Evolutionary conservation across 1,140 invertebrate species (phyloP).

Genomic region (Lutraria rhynchaena): DNA sequence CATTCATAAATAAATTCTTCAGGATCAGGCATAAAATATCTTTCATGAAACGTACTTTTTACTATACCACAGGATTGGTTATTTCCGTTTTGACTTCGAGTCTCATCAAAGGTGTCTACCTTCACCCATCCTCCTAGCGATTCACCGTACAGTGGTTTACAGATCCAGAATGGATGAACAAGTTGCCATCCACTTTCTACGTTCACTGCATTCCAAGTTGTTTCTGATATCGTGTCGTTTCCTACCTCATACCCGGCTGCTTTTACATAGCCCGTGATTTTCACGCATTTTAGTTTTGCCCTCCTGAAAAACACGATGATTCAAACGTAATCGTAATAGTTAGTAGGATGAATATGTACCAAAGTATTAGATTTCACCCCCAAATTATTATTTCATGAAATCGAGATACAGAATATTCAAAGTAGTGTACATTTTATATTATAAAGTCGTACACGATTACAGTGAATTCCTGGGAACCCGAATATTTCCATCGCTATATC

Average conservation of each 20-base stretch:
- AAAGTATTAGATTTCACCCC: too few species aligned
- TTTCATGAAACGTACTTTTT: constrained; percentile 60
- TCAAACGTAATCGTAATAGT: too few species aligned
- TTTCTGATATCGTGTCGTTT: constrained; percentile 18
- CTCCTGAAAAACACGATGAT: constrained; percentile 37
- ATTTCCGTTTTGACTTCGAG: constrained; percentile 7
- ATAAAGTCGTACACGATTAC: too few species aligned
- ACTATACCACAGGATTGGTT: constrained; percentile 24
- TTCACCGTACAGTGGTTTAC: constrained; percentile 56
- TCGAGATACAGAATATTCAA: too few species aligned
- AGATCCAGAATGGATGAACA: constrained; percentile 65
- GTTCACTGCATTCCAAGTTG: constrained; percentile 56
- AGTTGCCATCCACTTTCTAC: constrained; percentile 59
- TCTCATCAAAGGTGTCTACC: constrained; percentile 47
- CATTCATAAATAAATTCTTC: constrained; percentile 61
- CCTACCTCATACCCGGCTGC: constrained; percentile 59
- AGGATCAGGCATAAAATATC: constrained; percentile 64
- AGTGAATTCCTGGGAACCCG: too few species aligned
- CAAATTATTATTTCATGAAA: too few species aligned
- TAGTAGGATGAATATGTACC: too few species aligned
- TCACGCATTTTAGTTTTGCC: constrained; percentile 53
- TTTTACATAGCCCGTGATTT: constrained; percentile 61
- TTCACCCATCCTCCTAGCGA: constrained; percentile 63
- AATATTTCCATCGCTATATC: too few species aligned
- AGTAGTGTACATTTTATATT: too few species aligned